These are phyloP conservation scores for Gryon sp. DNA, from an alignment of 1,140 invertebrate species.

Conservation along the genomic window DNA sequence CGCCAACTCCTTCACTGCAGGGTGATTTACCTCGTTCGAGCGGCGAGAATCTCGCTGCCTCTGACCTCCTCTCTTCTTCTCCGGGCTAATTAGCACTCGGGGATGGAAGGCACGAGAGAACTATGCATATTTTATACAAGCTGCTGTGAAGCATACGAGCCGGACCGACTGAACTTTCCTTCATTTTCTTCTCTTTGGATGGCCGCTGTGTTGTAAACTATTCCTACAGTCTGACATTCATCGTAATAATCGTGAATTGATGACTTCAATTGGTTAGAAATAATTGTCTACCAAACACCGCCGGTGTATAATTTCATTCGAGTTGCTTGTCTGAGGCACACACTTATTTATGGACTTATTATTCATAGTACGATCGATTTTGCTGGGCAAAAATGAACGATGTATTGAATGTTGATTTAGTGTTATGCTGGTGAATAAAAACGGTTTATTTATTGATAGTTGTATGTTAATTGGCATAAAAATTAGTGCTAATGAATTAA, in stretches of 20 bases:
- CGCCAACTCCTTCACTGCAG: slow-evolving; percentile 44
- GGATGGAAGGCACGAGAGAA: slow-evolving; percentile 60
- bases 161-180: slow-evolving; percentile 26
- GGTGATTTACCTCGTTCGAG: slow-evolving; percentile 61
- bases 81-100: slow-evolving; percentile 56
- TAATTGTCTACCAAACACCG: slow-evolving; percentile 41
- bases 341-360: slow-evolving; percentile 6
- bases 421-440: too few species aligned
- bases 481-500: too few species aligned
- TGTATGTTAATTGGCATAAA: too few species aligned
- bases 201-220: slow-evolving; percentile 23
- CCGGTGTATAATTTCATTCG: slow-evolving; percentile 23
- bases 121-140: slow-evolving; percentile 59
- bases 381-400: background rate
- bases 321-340: background rate
- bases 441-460: too few species aligned
- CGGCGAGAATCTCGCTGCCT: slow-evolving; percentile 47
- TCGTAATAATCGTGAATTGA: slow-evolving; percentile 41
- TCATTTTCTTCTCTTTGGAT: slow-evolving; percentile 37
- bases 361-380: slow-evolving; percentile 11
- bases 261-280: slow-evolving; percentile 44
- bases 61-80: slow-evolving; percentile 55
- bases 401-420: background rate
- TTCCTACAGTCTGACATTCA: slow-evolving; percentile 7
- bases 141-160: slow-evolving; percentile 34